Base-by-base conservation (phyloP, 2,113 vertebrate species). In the Lethenteron camtschaticum region DNA sequence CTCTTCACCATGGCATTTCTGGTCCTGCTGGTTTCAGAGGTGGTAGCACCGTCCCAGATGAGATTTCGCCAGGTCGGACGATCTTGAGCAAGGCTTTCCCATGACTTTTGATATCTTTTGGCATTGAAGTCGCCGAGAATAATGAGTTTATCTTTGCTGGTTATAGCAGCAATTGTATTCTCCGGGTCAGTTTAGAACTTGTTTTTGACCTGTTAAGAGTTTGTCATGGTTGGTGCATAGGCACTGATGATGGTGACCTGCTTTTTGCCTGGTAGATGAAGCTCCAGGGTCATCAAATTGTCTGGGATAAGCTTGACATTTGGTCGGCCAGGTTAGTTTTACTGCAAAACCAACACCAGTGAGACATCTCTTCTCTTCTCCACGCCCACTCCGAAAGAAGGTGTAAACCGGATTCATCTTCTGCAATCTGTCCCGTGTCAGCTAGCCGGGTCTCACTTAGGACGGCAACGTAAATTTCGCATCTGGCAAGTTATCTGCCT, bases 61-160 rank as follows among this genome's bases (percentile, higher is more conserved):
- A 41, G 41, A 41, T 41, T 41, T 41, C 41, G 41, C 41, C 41
- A 41, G 41, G 41, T 41, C 41, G 41, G 41, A 41, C 6, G 41
- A 41, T 41, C 41, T 41, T 41, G 41, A 41, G 41, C 41, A 41
- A 41, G 41, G 41, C 41, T 41, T 41, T 41, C 2, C 41, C 41
- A 41, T 41, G 41, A 41, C 41, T 41, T 41, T 41, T 41, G 41
- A 41, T 41, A 3, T 41, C 41, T 41, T 66, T 8, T 66, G 14
- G 60, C 60, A 66, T 66, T 66, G 60, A 66, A 66, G 18, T 66
- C 18, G 8, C 60, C 60, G 18, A 9, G 6, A n/a, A 14, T 66
- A 18, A 66, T 66, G 60, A 66, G 60, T 66, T 66, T 66, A 18
- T 66, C 14, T 66, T 66, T 66, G 60, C 14, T n/a, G 60, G 60